Evolutionary conservation across 2,797 vertebrate species (phyloP), one percentile per base, ranked within the genome.

Genomic region (Enteromius paludinosus): DNA sequence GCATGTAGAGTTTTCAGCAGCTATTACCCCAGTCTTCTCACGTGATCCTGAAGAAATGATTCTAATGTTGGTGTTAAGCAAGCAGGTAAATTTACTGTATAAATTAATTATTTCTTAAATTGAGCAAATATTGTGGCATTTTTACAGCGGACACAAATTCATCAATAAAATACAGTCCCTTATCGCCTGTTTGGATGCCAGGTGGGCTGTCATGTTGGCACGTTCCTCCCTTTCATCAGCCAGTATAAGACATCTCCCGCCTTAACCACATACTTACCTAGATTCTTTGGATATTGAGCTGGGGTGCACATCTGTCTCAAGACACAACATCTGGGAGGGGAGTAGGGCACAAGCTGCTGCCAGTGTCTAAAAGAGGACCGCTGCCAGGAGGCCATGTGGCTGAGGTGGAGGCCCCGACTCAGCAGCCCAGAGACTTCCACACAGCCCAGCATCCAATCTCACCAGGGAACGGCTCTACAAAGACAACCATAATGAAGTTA

Each of bases 241-340:
- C 81, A 85, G 41, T 66, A 35, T 25, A 64, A 61, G 56, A 68
- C 30, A 73, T 78, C 41, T 84, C 62, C 30, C 3, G 5, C 47
- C 62, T 83, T 66, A 65, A 33, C 38, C 33, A 72, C 61, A 75
- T 54, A 30, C 49, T 71, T 79, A 73, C 66, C 49, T 43, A 23
- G 82, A 38, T 81, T 88, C 66, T 84, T 88, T 82, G 86, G 87
- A 85, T 86, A 65, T 71, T 6, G 3, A 80, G 64, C 85, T 80
- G 77, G 85, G 83, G 35, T 83, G 85, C 83, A 91, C 88, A 86
- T 91, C 92, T 89, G 89, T 90, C 91, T 91, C 89, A 89, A 92
- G 89, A 92, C 73, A 47, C 74, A 54, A 88, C 93, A 93, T 93
- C 92, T 94, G 92, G 88, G 45, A 68, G 54, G 23, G 65, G 65